Evolutionary conservation across 2,888 invertebrate genomes (phyloP).

Genomic region (Eledona agricola): DNA sequence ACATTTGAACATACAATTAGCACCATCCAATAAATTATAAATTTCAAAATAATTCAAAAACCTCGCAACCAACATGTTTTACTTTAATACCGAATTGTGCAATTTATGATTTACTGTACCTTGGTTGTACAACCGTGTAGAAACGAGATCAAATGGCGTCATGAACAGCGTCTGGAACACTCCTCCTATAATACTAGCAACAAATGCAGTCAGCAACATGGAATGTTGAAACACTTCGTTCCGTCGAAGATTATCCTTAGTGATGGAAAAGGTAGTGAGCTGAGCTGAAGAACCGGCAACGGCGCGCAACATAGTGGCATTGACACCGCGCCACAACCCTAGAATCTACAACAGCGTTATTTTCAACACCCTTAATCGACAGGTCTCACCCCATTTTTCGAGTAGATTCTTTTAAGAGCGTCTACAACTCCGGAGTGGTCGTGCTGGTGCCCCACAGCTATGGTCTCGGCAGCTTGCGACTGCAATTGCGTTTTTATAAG

Average conservation of each 20-base stretch:
- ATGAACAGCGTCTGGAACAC: conserved; percentile 77
- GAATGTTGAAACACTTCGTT: conserved; percentile 57
- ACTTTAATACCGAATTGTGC: too few species aligned
- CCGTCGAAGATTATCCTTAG: conserved; percentile 65
- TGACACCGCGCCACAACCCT: conserved; percentile 83
- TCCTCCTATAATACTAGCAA: conserved; percentile 80
- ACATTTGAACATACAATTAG: too few species aligned
- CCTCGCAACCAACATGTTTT: too few species aligned
- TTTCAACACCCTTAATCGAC: not conserved
- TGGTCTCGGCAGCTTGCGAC: conserved; percentile 73
- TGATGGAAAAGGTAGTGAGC: conserved; percentile 79
- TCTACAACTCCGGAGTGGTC: conserved; percentile 69
- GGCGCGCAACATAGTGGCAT: conserved; percentile 74
- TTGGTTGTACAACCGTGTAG: conserved; percentile 92
- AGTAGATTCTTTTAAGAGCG: conserved; percentile 66
- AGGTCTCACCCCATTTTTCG: conserved; percentile 64
- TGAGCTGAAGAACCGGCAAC: conserved; percentile 86
- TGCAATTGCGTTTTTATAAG: conserved; percentile 91
- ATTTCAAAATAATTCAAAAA: too few species aligned
- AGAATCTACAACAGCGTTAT: conserved; percentile 47
- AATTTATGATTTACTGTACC: too few species aligned
- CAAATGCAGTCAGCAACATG: conserved; percentile 68
- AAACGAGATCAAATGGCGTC: conserved; percentile 88
- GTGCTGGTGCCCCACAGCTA: conserved; percentile 89
- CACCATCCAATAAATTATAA: too few species aligned